Base-by-base conservation (phyloP, 2,797 vertebrate species). In the Myiothlypis chrysogaster region DNA sequence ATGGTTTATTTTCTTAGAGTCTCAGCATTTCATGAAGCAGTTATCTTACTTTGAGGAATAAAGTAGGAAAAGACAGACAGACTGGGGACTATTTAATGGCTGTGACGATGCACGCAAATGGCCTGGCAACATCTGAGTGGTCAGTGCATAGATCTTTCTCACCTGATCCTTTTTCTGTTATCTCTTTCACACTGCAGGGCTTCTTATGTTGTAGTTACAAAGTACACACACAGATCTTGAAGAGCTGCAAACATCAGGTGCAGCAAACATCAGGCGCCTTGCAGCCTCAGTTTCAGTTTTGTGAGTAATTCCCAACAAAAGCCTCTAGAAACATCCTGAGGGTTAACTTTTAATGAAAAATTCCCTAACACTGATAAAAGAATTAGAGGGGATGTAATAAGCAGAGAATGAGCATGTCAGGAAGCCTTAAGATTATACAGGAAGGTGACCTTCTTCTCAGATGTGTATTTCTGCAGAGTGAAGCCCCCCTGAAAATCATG, bases 151-250 rank as follows among this genome's bases (percentile, higher is more conserved):
- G 25, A 53, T 21, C 14, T 61, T 70, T 63, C 35, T 85, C 28
- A 63, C 11, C 17, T 44, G 28, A 44, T 60, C 10, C 8, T 0
- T 85, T 28, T 77, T 55, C 18, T 73, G 4, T 7, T 34, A 55
- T 70, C 25, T 12, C 7, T 77, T 82, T 34, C 16, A 7, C 10
- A 14, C 14, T 19, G 6, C 30, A 46, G 24, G 47, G 39, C 15
- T 56, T 7, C 30, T 69, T 14, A 28, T 13, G n/a, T 21, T 21
- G 20, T 22, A 61, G 14, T 6, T 61, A 8, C 1, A 4, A 84
- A 35, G 7, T 4, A 8, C 4, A n/a, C 19, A 15, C 6, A 13
- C 0, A 0, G 41, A 30, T n/a, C 6, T 1, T 4, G 12, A 56
- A 57, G 18, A 57, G 10, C 8, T 72, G 15, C 28, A 89, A 50